Conservation (phyloP, 2,113 vertebrate species). For the Pimephales promelas region DNA sequence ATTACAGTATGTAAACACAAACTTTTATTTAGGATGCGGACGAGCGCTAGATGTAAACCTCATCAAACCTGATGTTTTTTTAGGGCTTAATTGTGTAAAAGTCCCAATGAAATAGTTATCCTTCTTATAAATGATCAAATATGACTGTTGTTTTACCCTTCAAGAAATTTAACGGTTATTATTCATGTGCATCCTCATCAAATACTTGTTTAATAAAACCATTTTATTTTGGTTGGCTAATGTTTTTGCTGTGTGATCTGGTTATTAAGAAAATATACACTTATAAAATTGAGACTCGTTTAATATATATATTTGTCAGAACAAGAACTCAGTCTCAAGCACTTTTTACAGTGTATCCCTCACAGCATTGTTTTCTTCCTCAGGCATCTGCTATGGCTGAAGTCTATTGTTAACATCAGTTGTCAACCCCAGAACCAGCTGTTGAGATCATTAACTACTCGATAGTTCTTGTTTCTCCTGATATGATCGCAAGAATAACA, state of each 20-base stretch:
- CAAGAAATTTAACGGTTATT: not conserved
- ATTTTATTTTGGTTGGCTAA: not conserved
- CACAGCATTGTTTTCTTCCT: no score
- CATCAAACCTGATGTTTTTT: not conserved
- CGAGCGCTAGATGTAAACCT: not conserved
- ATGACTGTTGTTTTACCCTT: not conserved
- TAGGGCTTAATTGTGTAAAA: not conserved
- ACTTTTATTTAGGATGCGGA: no score
- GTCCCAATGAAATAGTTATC: not conserved
- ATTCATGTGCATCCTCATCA: not conserved
- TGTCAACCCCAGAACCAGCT: constrained; percentile 85
- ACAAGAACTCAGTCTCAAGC: no score
- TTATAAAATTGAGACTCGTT: not conserved
- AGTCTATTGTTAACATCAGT: not conserved
- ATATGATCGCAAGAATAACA: constrained; percentile 82
- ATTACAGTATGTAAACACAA: no score
- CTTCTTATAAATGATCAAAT: not conserved
- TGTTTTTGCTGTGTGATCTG: not conserved
- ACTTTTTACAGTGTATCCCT: no score
- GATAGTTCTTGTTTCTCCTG: constrained; percentile 81
- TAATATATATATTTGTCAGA: no score
- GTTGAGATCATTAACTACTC: constrained; percentile 80
- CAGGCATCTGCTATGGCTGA: not conserved
- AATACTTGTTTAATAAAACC: not conserved
- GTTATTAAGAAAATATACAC: not conserved